These are phyloP conservation scores for Barbus barbus DNA, from an alignment of 2,113 vertebrate species.

Conservation along the genomic window DNA sequence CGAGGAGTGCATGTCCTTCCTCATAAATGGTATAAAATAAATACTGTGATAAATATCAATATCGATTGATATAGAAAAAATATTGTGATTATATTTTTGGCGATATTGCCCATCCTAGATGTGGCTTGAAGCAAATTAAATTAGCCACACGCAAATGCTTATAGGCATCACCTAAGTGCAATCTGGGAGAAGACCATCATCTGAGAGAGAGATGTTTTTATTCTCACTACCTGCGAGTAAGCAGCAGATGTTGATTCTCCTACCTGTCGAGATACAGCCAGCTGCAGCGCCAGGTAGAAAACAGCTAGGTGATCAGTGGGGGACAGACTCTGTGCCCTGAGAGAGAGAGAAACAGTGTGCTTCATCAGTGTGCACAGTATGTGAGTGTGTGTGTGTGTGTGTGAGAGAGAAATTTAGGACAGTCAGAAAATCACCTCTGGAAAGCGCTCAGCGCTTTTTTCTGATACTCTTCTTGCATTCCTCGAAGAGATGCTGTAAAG, in stretches of 20 bases:
- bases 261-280: conserved; percentile 98
- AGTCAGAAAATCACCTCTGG: conserved; percentile 81
- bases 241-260: conserved; percentile 44
- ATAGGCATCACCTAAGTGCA: not conserved
- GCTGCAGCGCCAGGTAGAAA: conserved; percentile 94
- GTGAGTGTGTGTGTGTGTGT: not conserved
- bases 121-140: not conserved
- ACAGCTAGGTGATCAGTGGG: conserved; percentile 94
- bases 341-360: conserved; percentile 7
- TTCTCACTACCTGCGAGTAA: not conserved
- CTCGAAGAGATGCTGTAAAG: conserved; percentile 88
- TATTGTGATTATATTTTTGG: too few relatives aligned
- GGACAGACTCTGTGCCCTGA: conserved; percentile 93
- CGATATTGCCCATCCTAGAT: too few relatives aligned
- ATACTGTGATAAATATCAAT: not conserved
- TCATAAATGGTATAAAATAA: not conserved
- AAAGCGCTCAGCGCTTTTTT: conserved; percentile 95
- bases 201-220: not conserved
- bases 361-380: not conserved
- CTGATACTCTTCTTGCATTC: conserved; percentile 94
- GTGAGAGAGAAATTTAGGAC: not conserved
- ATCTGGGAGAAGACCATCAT: not conserved
- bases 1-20: not conserved
- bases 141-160: not conserved
- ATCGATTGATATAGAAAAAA: not conserved